Evolutionary conservation across 2,888 invertebrate genomes (phyloP), one percentile per base, ranked within the genome.

Genomic region (Polydrusus pterygomalis): DNA sequence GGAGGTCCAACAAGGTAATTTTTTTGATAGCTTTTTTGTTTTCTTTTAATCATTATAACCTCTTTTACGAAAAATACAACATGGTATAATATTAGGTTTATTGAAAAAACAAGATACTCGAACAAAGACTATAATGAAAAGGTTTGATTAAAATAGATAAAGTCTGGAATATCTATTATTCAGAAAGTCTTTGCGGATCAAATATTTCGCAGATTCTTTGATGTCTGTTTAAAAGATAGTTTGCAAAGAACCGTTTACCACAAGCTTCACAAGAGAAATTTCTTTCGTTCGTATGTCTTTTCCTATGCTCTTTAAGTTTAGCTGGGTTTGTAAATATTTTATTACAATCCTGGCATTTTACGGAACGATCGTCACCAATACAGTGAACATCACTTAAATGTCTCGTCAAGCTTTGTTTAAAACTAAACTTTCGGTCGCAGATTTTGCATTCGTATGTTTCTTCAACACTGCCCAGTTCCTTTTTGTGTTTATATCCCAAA

Each of bases 251-350:
- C 7, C 34, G 34, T 34, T 34, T 34, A 8, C 84, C 84, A 70
- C 85, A 85, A 25, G 79, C 49, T 30, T 82, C 80, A 58, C 85
- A 85, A 9, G 80, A 81, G 74, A 78, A 82, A 5, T 81, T 81
- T 45, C 82, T 84, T 54, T 84, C 84, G 0, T 84, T 84, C 3
- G 84, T 84, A 58, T 85, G 85, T 18, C 80, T 74, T 51, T 83
- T 79, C 82, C 84, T 84, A 74, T 85, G 85, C 75, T 83, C 74
- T 51, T 82, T 85, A 30, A 85, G 79, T 74, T 83, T 83, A 70
- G 83, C 83, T 40, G 78, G 80, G 65, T 84, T 85, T 7, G 84
- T 81, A 3, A 85, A 81, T 1, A 80, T 74, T 77, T 85, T 85
- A 1, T 71, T 68, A 70, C 85, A 85, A 25, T 83, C 76, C 0